A percentile compares a stretch with the other conserved stretches of the same genome.
phyloP scores from a whole-genome alignment of 37 sponge, comb jelly and placozoan genomes.

The Amphimedon queenslandica region DNA sequence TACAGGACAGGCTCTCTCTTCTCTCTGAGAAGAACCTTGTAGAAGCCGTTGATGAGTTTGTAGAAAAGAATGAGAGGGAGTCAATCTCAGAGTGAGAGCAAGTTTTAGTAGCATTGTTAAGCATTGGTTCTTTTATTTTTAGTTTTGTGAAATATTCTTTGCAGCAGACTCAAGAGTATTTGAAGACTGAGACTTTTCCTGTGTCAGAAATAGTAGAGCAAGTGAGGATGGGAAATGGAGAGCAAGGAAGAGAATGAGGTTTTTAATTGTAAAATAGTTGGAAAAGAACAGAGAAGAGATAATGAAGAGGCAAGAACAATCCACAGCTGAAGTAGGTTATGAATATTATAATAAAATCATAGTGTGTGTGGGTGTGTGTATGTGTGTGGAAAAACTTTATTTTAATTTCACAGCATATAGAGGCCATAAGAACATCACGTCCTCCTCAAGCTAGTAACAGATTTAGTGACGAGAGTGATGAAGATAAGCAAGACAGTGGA shows the following conservation, averaged over 20 bases:
- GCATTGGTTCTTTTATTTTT: not conserved
- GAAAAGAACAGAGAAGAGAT: slow-evolving; percentile 20
- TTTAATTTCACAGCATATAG: not conserved
- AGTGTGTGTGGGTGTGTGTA: no score
- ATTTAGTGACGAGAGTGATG: not conserved
- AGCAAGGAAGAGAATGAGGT: slow-evolving; percentile 23
- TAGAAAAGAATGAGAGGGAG: slow-evolving; percentile 84
- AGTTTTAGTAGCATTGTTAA: not conserved
- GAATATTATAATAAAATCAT: not conserved
- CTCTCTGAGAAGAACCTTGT: slow-evolving; percentile 69
- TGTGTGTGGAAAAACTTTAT: not conserved
- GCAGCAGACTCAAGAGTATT: slow-evolving; percentile 29
- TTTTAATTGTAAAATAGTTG: no score
- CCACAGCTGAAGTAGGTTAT: slow-evolving; percentile 3
- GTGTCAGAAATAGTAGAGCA: slow-evolving; percentile 27
- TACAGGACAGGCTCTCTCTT: slow-evolving; percentile 48
- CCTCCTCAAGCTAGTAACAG: not conserved
- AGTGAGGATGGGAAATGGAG: slow-evolving; percentile 19
- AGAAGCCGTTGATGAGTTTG: slow-evolving; percentile 69
- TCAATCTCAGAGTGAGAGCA: slow-evolving; percentile 64
- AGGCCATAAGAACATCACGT: no score
- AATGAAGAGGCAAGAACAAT: slow-evolving; percentile 23
- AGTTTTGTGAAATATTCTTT: slow-evolving; percentile 64
- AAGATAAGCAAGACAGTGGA: slow-evolving; percentile 6
- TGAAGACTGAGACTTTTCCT: slow-evolving; percentile 20